Percentiles rank a stretch among this genome's conserved stretches.
phyloP scores from a whole-genome alignment of 2,797 vertebrate genomes.

The Gambelia wislizenii region DNA sequence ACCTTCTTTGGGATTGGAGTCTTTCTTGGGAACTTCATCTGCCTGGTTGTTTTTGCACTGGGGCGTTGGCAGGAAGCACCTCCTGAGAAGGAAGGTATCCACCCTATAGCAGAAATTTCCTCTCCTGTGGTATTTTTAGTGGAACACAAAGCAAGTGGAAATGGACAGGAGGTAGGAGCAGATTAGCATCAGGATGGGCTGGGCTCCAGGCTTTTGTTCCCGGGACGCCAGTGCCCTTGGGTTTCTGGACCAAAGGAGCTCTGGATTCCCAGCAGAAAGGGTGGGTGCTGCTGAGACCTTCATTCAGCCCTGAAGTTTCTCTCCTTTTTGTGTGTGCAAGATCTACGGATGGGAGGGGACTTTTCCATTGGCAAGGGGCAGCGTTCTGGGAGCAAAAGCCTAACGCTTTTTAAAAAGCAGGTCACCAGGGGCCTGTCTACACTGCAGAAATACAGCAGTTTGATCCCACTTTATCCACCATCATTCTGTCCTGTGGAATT shows the following conservation, averaged over 20 bases:
- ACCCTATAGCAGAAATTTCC: conserved; percentile 75
- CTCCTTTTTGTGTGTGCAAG: neutral
- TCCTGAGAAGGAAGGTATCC: conserved; percentile 76
- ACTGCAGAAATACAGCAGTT: too few species aligned
- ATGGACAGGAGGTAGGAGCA: conserved; percentile 49
- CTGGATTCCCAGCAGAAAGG: neutral
- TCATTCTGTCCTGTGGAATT: too few species aligned
- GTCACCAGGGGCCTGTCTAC: too few species aligned
- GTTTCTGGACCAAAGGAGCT: conserved; percentile 10
- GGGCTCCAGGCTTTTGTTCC: conserved; percentile 5
- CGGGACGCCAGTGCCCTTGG: neutral
- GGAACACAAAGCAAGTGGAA: conserved; percentile 73
- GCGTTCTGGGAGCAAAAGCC: neutral
- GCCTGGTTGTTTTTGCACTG: conserved; percentile 50
- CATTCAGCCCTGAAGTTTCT: too few species aligned
- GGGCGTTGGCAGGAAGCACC: conserved; percentile 70
- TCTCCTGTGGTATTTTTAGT: conserved; percentile 76
- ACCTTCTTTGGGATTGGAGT: rapidly evolving
- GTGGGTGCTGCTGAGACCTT: neutral
- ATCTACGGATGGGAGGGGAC: neutral
- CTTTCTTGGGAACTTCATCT: conserved; percentile 30
- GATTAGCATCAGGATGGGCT: conserved; percentile 64
- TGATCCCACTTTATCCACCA: too few species aligned
- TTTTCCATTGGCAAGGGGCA: neutral
- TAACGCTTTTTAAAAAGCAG: too few species aligned